Percentiles rank a stretch among this genome's conserved stretches.
Conservation (phyloP, 53 echinoderm and acorn worm genomes). For the Henricia sp. region DNA sequence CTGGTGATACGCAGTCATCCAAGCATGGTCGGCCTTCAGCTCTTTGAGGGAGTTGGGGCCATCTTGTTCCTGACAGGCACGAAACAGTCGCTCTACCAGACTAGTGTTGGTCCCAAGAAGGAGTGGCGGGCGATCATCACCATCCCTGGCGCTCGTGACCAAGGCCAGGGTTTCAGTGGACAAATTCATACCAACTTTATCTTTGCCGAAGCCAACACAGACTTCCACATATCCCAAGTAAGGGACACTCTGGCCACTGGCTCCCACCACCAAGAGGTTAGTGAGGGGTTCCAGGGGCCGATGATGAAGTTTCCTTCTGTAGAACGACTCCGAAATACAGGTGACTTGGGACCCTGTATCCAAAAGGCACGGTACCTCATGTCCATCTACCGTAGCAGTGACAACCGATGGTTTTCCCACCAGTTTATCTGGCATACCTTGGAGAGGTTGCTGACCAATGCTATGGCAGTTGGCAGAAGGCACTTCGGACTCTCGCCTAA, state of each 20-base stretch:
- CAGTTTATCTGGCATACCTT: conserved; percentile 46
- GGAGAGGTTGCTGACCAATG: background rate
- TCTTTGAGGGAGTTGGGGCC: conserved; percentile 25
- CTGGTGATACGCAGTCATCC: conserved; percentile 28
- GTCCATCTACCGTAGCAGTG: conserved; percentile 41
- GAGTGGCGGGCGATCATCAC: conserved; percentile 25
- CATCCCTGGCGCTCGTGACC: conserved; percentile 12
- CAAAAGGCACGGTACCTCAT: conserved; percentile 28
- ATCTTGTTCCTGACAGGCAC: conserved; percentile 30
- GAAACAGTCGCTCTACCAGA: conserved; percentile 26
- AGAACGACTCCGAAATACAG: conserved; percentile 52
- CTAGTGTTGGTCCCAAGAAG: conserved; percentile 74
- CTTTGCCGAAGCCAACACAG: background rate
- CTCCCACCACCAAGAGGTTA: conserved; percentile 53
- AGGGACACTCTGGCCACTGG: conserved; percentile 61
- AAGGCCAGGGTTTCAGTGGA: conserved; percentile 55
- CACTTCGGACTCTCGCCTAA: background rate
- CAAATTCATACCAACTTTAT: conserved; percentile 36
- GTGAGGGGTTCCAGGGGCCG: conserved; percentile 36
- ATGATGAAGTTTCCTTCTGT: conserved; percentile 43
- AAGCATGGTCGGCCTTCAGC: conserved; percentile 9
- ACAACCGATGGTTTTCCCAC: conserved; percentile 43
- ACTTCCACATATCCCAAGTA: conserved; percentile 60
- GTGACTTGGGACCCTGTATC: conserved; percentile 80
- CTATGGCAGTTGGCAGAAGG: background rate